Evolutionary conservation across 2,113 vertebrate species (phyloP).

Genomic region (Hyaena hyaena): DNA sequence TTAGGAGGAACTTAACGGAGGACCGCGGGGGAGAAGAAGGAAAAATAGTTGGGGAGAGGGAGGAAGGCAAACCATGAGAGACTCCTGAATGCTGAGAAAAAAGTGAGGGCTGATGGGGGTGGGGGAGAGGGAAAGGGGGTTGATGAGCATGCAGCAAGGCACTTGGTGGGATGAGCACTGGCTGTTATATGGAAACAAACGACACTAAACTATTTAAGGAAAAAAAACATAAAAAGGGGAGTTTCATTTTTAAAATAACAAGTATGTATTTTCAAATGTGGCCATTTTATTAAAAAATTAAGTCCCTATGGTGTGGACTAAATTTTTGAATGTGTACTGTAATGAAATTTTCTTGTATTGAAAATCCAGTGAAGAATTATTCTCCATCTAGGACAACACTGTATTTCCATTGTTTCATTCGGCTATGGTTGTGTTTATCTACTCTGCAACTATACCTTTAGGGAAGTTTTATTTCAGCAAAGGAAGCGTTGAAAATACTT

Average conservation of each 20-base stretch:
- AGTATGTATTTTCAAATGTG: background rate
- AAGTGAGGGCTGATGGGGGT: too few relatives aligned
- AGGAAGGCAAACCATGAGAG: too few relatives aligned
- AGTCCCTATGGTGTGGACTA: background rate
- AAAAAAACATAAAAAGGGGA: background rate
- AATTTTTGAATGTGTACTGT: background rate
- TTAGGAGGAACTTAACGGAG: too few relatives aligned
- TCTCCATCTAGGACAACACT: background rate
- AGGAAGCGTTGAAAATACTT: slow-evolving; percentile 54
- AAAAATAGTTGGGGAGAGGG: too few relatives aligned
- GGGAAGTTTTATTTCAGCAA: slow-evolving; percentile 56
- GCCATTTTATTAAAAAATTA: background rate
- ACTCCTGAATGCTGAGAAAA: too few relatives aligned
- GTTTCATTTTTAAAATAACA: background rate
- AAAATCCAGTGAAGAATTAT: background rate
- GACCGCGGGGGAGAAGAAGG: too few relatives aligned
- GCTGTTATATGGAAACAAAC: too few relatives aligned
- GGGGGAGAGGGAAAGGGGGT: too few relatives aligned
- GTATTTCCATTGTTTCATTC: background rate
- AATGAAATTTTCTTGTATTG: background rate
- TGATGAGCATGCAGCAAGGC: too few relatives aligned
- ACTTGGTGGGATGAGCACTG: too few relatives aligned
- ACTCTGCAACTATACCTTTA: background rate
- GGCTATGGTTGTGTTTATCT: background rate
- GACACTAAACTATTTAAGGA: too few relatives aligned